A percentile compares a stretch with the other conserved stretches of the same genome.
These are phyloP conservation scores for Daubentonia madagascariensis DNA, from an alignment of 2,113 vertebrate species.

Conservation along the genomic window DNA sequence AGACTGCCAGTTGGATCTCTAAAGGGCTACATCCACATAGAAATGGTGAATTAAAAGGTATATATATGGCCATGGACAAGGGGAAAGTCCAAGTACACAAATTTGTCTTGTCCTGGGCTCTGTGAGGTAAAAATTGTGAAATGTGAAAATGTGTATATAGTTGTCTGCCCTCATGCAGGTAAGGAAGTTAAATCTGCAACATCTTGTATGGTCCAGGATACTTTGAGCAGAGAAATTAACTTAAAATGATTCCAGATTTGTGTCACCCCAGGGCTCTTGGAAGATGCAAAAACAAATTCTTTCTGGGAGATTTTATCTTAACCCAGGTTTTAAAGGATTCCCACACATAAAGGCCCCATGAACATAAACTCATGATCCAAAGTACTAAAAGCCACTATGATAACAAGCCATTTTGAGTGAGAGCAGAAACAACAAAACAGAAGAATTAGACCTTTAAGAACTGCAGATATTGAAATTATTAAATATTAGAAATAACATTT, in stretches of 20 bases:
- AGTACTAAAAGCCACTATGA: background rate
- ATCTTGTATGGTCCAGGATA: background rate
- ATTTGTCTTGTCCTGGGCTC: background rate
- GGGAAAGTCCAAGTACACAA: background rate
- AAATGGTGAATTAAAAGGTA: background rate
- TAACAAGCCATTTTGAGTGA: background rate
- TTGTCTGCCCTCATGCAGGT: background rate
- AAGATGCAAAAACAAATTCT: background rate
- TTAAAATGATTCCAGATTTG: background rate
- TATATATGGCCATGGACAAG: background rate
- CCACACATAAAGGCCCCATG: background rate
- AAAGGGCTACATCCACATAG: background rate
- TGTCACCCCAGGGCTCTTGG: background rate
- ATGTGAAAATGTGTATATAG: background rate
- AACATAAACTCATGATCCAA: background rate
- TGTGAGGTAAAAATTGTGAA: background rate
- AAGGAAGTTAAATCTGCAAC: background rate
- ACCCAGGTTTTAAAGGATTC: background rate
- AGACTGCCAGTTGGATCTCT: background rate
- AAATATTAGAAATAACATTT: background rate
- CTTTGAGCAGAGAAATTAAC: background rate
- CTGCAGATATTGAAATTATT: background rate
- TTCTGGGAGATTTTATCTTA: background rate
- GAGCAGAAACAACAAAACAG: background rate
- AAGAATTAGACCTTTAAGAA: background rate